Evolutionary conservation across 2,888 invertebrate species (phyloP), one percentile per base, ranked within the genome.

Genomic region (Ernsta delagoae): DNA sequence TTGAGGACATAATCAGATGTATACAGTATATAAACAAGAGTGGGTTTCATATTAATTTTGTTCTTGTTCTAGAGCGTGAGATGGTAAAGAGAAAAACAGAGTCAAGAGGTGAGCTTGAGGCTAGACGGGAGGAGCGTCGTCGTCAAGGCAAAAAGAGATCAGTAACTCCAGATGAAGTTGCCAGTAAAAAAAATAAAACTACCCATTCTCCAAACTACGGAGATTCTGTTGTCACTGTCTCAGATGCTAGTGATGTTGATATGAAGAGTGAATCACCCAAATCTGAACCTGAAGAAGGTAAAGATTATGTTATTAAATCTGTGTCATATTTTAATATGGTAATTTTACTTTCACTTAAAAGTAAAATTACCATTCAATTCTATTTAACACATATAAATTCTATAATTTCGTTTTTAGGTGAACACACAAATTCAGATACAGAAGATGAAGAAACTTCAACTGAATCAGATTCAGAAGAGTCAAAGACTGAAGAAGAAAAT

Each of bases 11-110:
- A 31, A 16, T 50, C 50, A 50, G 50, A 1, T 50, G 16, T 8
- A 50, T 50, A 16, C 4, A 50, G 7, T 50, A 31, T 31, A 31
- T 31, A 31, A 4, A 31, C 31, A 1, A 31, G 31, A 31, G 31
- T 31, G 31, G 31, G 31, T 31, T 31, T 56, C 2, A 12, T 4
- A 12, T 7, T 65, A 39, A 62, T 59, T 43, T 6, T 62, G 56
- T 68, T 8, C 62, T 61, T 61, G 59, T 65, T 56, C 7, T 76
- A 92, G 96, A 96, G 79, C 91, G 97, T 41, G 96, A 97, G 89
- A 97, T 96, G 95, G 96, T 96, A 3, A 94, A 96, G 75, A 94
- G 97, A 66, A 97, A 97, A 84, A 96, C 97, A 83, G 95, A 95
- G 65, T 96, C 96, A 0, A 94, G 96, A 31, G 94, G 94, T 65